Evolutionary conservation across 2,888 invertebrate species (phyloP).

Genomic region (Dascillus cervinus): DNA sequence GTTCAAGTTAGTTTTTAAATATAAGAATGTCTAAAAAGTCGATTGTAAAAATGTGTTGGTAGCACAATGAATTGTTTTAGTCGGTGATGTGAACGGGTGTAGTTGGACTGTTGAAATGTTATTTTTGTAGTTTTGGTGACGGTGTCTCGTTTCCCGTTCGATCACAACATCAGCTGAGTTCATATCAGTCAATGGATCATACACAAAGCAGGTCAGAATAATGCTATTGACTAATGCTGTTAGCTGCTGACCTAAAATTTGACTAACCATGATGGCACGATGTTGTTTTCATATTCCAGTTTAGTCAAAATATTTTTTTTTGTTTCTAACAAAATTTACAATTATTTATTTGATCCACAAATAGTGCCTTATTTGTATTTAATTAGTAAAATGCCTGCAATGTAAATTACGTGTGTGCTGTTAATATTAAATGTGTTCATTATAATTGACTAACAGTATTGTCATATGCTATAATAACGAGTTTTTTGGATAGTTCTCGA

Average conservation of each 20-base stretch:
- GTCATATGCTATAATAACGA: slow-evolving; percentile 13
- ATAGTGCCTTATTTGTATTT: not conserved
- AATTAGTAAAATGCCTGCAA: not conserved
- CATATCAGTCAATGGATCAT: slow-evolving; percentile 86
- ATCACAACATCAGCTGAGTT: slow-evolving; percentile 58
- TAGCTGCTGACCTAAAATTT: slow-evolving; percentile 8
- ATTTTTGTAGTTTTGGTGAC: slow-evolving; percentile 72
- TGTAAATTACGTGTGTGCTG: slow-evolving; percentile 1
- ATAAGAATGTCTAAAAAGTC: too few species aligned
- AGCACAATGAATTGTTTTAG: too few species aligned
- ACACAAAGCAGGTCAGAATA: slow-evolving; percentile 73
- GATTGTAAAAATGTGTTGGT: too few species aligned
- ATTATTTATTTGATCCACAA: too few species aligned
- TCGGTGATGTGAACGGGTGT: too few species aligned
- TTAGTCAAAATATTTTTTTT: too few species aligned
- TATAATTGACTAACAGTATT: slow-evolving; percentile 2
- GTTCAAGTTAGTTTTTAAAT: too few species aligned
- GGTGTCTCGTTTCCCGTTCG: slow-evolving; percentile 80
- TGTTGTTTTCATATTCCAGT: too few species aligned
- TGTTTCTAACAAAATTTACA: too few species aligned
- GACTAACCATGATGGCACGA: too few species aligned
- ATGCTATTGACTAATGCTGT: slow-evolving; percentile 26
- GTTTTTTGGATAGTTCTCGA: slow-evolving; percentile 32
- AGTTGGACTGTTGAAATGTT: slow-evolving; percentile 15
- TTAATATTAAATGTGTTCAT: not conserved